Base-by-base conservation (phyloP, 2,888 invertebrate species). In the Meganola albula region DNA sequence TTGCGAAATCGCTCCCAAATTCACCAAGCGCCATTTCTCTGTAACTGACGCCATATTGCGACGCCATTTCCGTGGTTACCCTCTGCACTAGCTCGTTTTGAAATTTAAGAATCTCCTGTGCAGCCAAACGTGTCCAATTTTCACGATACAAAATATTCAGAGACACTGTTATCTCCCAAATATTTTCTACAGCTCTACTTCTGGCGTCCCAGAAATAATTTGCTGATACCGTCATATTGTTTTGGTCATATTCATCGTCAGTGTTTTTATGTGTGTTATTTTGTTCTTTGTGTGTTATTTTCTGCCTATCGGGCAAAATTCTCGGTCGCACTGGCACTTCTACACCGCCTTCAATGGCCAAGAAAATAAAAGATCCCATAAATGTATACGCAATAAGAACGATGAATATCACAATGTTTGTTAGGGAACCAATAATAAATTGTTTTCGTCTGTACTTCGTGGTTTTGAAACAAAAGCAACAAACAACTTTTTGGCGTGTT, bases 101-200 rank as follows among this genome's bases (percentile, higher is more conserved):
- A 76, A 95, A 96, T 70, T 92, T 91, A 37, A 90, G 86, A 63
- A 95, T 90, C 66, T 94, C 92, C 58, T 90, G 90, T 27, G 92
- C 91, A 23, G 94, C 94, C 61, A 92, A 86, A 65, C 91, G 88
- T 38, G 95, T 95, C 96, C 96, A 97, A 80, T 96, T 96, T 64
- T 94, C 93, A 69, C 92, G 90, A 72, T 95, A 94, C 48, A 97
- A 88, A 63, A 97, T 94, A 80, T 96, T 96, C 52, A 96, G 80
- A 40, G 92, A 92, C 48, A 93, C 92, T 2, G 96, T 96, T 44
- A 96, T 93, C 71, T 95, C 93, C 96, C 96, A 96, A 63, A 97
- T 94, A 74, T 93, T 94, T 77, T 94, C 94, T 27, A 95, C 94
- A 8, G 94, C 93, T 60, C 69, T 67, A 44, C 74, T 85, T 40